These are phyloP conservation scores for Drosophila sucinea DNA, from an alignment of 1,140 invertebrate genomes.

Conservation along the genomic window DNA sequence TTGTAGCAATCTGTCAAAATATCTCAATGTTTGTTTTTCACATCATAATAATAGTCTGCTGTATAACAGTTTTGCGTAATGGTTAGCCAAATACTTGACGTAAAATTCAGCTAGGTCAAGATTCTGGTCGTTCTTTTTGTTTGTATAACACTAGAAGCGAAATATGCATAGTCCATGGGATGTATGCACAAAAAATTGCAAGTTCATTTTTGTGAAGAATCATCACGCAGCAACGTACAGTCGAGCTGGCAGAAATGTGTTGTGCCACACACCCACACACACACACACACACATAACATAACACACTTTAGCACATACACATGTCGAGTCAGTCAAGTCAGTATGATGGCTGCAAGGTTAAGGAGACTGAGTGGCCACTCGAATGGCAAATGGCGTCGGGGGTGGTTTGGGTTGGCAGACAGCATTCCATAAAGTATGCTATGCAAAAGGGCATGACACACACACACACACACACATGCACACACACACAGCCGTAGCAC, in stretches of 20 bases:
- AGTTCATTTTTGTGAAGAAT: conserved; percentile 16
- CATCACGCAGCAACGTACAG: not conserved
- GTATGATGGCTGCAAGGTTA: conserved; percentile 37
- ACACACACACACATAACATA: not conserved
- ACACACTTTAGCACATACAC: not conserved
- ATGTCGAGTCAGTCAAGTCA: conserved; percentile 5
- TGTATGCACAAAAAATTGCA: conserved; percentile 6
- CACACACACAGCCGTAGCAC: not conserved
- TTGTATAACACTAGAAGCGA: conserved; percentile 13
- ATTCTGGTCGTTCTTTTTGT: not conserved
- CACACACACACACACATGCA: not conserved
- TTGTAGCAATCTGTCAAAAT: too few relatives aligned
- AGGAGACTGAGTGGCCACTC: conserved; percentile 65
- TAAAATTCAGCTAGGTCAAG: conserved; percentile 16
- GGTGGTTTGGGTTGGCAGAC: conserved; percentile 28
- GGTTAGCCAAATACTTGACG: not conserved
- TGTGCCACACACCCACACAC: not conserved
- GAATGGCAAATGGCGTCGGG: conserved; percentile 39
- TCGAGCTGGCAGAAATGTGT: not conserved
- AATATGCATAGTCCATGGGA: conserved; percentile 8
- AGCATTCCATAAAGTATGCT: conserved; percentile 28
- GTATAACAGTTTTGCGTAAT: not conserved
- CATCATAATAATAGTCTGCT: not conserved
- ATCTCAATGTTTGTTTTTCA: too few relatives aligned
- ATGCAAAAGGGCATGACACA: conserved; percentile 28